Base-by-base conservation (phyloP, 2,797 vertebrate genomes). In the Micropoecilia bifurca region DNA sequence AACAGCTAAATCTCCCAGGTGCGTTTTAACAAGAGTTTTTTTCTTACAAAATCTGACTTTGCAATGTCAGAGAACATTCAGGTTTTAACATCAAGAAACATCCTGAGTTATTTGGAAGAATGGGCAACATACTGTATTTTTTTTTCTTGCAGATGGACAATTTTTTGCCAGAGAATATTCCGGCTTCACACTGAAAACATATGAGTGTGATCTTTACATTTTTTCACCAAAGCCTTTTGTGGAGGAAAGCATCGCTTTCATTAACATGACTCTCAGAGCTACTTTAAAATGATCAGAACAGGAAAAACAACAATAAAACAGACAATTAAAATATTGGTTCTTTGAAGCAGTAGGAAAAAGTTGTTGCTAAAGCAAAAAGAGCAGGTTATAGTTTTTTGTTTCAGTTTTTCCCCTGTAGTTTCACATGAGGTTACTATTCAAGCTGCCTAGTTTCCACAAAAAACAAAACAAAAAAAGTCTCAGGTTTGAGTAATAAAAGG, bases 401-500 rank as follows among this genome's bases (percentile, higher is more conserved):
- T n/a, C 8, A 25, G 22, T 53, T 53, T 55, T 55, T 4, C 1
- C 1, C 28, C 16, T 36, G 39, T 43, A 25, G 20, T 43, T 68
- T 68, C 3, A 68, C 9, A 12, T 4, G 10, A 22, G 20, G 20
- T 22, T 39, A 66, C 39, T 36, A 66, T 25, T 41, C 18, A 36
- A 66, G 4, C 59, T 33, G 59, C 16, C 6, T 20, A 3, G 6
- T 68, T 10, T 36, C 10, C 18, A 41, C 36, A 25, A 25, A 68
- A 12, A 43, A 6, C 18, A 6, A 48, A 48, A 48, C 16, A 12
- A 68, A 66, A 66, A 5, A 41, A 22, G 18, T 39, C 30, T 6
- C 61, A 22, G 9, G 61, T 43, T 87, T 81, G 75, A 55, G 85
- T 85, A 91, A 92, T 92, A 74, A 92, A 74, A 90, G 88, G 84